Base-by-base conservation (phyloP, 1,140 invertebrate genomes). In the Pseudomyrmex gracilis region DNA sequence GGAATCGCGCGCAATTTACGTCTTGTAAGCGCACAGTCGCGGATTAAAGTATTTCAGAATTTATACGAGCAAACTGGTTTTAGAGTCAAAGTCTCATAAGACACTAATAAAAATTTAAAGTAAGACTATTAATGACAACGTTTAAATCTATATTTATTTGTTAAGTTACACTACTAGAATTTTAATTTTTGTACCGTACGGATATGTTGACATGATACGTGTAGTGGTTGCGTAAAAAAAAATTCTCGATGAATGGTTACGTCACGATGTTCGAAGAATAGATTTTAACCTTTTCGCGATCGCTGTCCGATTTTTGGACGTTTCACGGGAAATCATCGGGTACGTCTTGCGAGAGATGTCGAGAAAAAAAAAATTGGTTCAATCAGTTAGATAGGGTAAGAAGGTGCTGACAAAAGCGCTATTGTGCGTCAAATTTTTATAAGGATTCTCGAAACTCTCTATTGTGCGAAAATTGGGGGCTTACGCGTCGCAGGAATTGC, bases 401-500 rank as follows among this genome's bases (percentile, higher is more conserved):
- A 86, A 34, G 4, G 86, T 78, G 73, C 51, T 87, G 73, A 93
- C 91, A 93, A 93, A 91, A 85, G 73, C 86, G 60, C 85, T 80
- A 91, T 93, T 93, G 91, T 92, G 67, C 58, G 84, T 83, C 82
- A 89, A 87, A 92, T 91, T 93, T 93, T 93, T 93, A 93, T 92
- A 93, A 91, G 90, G 88, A 92, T 87, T 90, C 89, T 89, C 76
- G 70, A 92, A 87, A 90, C 87, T 87, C 86, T 90, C 91, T 84
- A 90, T 93, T 93, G 91, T 93, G 90, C 90, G 86, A 92, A 92
- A 92, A 92, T 93, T 92, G 91, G 89, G 90, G 88, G 74, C 90
- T 90, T 91, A 89, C 83, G 84, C 84, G 83, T 61, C 84, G 74
- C 83, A 73, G 74, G 87, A 85, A 86, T 90, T 70, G 90, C 89